These are phyloP conservation scores for Maniola jurtina DNA, from an alignment of 1,140 invertebrate species.

Conservation along the genomic window DNA sequence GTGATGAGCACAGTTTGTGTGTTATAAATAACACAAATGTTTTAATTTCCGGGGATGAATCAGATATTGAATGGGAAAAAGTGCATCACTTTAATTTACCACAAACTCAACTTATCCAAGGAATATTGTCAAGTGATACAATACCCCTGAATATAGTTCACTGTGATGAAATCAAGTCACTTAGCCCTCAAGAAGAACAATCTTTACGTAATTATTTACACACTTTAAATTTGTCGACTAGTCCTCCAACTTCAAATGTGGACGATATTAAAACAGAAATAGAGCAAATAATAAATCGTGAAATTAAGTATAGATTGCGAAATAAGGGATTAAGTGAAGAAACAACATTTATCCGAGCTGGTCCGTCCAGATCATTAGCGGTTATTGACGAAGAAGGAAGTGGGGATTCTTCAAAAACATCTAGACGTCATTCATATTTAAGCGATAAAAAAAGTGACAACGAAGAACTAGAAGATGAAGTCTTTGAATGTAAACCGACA, in stretches of 20 bases:
- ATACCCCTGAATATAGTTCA: constrained; percentile 62
- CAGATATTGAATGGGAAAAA: constrained; percentile 33
- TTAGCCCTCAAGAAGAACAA: constrained; percentile 70
- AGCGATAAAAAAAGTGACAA: constrained; percentile 68
- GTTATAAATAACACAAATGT: constrained; percentile 61
- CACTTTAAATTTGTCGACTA: constrained; percentile 78
- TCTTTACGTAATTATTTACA: constrained; percentile 79
- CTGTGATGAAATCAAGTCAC: constrained; percentile 56
- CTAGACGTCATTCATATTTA: constrained; percentile 67
- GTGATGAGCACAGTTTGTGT: constrained; percentile 42
- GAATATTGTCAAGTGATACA: constrained; percentile 52
- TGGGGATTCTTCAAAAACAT: constrained; percentile 76
- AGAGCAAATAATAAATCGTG: constrained; percentile 64
- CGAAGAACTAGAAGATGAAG: constrained; percentile 75
- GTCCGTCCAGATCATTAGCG: constrained; percentile 81
- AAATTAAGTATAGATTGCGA: constrained; percentile 71
- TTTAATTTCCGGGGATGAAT: constrained; percentile 75
- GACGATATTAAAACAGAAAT: constrained; percentile 67
- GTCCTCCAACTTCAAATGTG: constrained; percentile 46
- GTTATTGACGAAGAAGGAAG: constrained; percentile 85
- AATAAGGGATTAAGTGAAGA: constrained; percentile 80
- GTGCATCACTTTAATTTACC: constrained; percentile 25
- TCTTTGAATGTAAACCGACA: constrained; percentile 57
- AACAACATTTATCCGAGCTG: constrained; percentile 75
- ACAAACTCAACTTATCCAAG: constrained; percentile 33